These are phyloP conservation scores for Dicentrarchus labrax DNA, from an alignment of 2,113 vertebrate species.

Conservation along the genomic window DNA sequence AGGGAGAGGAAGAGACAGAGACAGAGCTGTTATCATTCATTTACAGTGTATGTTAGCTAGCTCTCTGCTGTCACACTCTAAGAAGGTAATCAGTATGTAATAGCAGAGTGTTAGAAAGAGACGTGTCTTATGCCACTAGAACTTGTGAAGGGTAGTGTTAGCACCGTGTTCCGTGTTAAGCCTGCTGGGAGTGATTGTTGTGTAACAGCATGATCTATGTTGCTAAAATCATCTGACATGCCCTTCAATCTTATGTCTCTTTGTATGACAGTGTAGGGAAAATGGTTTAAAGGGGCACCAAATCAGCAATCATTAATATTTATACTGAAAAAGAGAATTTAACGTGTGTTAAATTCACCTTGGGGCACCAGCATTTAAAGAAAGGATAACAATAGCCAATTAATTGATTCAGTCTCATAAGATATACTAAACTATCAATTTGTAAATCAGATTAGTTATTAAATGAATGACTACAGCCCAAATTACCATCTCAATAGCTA, in stretches of 20 bases:
- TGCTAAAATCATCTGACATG: not conserved
- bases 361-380: not conserved
- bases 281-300: not conserved
- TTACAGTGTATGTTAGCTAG: constrained; percentile 46
- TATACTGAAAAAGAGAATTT: no score
- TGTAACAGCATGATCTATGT: constrained; percentile 20
- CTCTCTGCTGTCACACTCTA: constrained; percentile 45
- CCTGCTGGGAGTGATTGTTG: constrained; percentile 1
- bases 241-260: not conserved
- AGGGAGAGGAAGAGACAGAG: constrained; percentile 21
- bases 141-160: not conserved
- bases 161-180: not conserved
- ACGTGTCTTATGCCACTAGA: not conserved
- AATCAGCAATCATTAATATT: no score
- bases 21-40: constrained; percentile 52
- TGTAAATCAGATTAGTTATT: no score
- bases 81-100: constrained; percentile 57
- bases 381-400: no score
- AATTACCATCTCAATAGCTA: no score
- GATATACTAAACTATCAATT: no score
- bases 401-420: no score
- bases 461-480: no score
- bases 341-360: no score
- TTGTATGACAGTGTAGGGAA: not conserved
- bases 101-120: constrained; percentile 23